phyloP scores from a whole-genome alignment of 2,888 invertebrate species.

The Pterostichus madidus region DNA sequence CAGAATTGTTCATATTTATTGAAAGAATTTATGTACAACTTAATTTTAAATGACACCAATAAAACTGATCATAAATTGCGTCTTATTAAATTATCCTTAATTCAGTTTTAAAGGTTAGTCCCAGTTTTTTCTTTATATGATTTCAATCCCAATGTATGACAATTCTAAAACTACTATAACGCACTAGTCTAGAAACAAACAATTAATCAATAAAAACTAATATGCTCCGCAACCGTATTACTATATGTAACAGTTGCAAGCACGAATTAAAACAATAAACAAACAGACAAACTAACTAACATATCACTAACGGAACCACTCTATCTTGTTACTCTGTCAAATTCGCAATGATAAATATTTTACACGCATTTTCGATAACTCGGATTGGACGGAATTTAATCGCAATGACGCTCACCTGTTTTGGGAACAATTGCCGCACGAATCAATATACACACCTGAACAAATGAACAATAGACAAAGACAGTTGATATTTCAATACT shows the following conservation, averaged over 20 bases:
- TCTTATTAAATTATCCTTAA: too few species aligned
- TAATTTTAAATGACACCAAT: too few species aligned
- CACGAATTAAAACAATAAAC: not conserved
- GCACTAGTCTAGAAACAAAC: conserved; percentile 7
- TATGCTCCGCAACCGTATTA: conserved; percentile 11
- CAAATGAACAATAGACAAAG: conserved; percentile 33
- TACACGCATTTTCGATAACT: not conserved
- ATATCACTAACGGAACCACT: not conserved
- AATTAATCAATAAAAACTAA: conserved; percentile 49
- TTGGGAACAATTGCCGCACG: conserved; percentile 10
- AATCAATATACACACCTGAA: conserved; percentile 22
- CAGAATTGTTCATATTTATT: too few species aligned
- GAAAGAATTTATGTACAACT: too few species aligned
- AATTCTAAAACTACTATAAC: not conserved
- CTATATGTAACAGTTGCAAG: not conserved
- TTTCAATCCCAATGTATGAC: not conserved
- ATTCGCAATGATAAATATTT: conserved; percentile 18
- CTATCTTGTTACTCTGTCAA: not conserved
- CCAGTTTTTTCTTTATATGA: too few species aligned
- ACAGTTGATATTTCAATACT: conserved; percentile 4
- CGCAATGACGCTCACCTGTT: conserved; percentile 1
- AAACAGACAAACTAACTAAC: not conserved
- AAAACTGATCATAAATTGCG: too few species aligned
- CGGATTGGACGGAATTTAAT: not conserved
- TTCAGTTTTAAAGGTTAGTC: too few species aligned